Conservation (phyloP, 2,797 vertebrate species). For the Diceros bicornis region DNA sequence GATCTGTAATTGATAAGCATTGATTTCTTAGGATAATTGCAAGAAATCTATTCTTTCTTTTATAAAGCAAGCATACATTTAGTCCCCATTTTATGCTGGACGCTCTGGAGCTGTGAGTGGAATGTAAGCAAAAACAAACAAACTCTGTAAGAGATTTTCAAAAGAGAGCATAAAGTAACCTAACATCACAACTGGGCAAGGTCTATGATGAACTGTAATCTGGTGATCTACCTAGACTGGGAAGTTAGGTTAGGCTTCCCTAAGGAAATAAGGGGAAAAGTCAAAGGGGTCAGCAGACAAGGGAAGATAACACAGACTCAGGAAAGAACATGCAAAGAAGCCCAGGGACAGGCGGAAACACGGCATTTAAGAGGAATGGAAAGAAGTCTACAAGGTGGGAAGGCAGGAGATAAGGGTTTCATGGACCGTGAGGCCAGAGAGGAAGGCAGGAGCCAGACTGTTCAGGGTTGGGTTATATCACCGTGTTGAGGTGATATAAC, state of each 20-base stretch:
- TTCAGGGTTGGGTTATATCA: too few species aligned
- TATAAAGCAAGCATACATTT: background rate
- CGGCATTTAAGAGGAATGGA: background rate
- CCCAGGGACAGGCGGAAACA: rapidly evolving
- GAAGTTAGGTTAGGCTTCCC: background rate
- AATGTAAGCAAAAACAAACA: background rate
- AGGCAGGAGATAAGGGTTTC: background rate
- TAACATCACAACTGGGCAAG: background rate
- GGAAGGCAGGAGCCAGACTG: background rate
- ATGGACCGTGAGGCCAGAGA: background rate
- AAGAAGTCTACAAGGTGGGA: background rate
- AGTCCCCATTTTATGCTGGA: background rate
- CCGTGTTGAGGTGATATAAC: background rate
- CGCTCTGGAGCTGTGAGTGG: background rate
- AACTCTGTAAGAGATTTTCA: background rate
- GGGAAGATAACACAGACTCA: background rate
- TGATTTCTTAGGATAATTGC: background rate
- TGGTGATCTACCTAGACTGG: background rate
- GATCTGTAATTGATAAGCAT: background rate
- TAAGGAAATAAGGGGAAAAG: background rate
- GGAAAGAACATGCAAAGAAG: background rate
- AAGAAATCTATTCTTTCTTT: background rate
- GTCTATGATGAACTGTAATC: background rate
- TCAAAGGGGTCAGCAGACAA: background rate
- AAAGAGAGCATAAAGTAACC: background rate